A percentile compares a stretch with the other conserved stretches of the same genome.
Evolutionary conservation across 2,113 vertebrate species (phyloP).

Genomic region (Desmodus rotundus): DNA sequence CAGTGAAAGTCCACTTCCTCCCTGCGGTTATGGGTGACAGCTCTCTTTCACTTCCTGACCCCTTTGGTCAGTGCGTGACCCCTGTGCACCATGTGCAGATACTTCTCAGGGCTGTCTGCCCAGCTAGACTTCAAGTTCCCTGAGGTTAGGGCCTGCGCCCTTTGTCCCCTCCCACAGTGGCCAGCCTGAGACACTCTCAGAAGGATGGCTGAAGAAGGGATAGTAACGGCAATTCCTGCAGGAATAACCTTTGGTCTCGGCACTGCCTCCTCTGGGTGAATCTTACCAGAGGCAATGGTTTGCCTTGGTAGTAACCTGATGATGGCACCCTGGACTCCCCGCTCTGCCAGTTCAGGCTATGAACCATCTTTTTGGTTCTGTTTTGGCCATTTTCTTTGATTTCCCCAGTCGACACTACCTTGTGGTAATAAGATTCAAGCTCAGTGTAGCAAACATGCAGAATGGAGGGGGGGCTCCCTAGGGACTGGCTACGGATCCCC

Average conservation of each 20-base stretch:
- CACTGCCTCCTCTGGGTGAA: not conserved
- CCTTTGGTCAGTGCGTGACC: not conserved
- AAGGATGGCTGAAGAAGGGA: not conserved
- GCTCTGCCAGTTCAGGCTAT: not conserved
- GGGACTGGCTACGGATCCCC: not conserved
- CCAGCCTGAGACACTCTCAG: not conserved
- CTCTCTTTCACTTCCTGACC: not conserved
- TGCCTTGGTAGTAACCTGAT: not conserved
- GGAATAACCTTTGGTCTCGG: not conserved
- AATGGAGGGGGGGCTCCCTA: not conserved
- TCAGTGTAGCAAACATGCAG: not conserved
- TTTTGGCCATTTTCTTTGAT: not conserved
- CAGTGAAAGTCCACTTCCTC: not conserved
- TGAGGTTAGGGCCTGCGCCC: not conserved
- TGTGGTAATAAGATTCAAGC: not conserved
- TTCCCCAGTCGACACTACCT: not conserved
- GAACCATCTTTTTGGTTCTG: not conserved
- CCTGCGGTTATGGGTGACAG: not conserved
- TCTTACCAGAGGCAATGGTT: not conserved
- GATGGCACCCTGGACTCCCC: not conserved
- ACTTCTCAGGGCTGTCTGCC: not conserved
- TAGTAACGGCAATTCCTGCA: accelerated
- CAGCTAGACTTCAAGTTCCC: not conserved
- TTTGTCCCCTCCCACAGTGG: not conserved
- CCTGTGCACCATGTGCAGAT: not conserved